Evolutionary conservation across 2,888 invertebrate genomes (phyloP).

Genomic region (Thecophora atra): DNA sequence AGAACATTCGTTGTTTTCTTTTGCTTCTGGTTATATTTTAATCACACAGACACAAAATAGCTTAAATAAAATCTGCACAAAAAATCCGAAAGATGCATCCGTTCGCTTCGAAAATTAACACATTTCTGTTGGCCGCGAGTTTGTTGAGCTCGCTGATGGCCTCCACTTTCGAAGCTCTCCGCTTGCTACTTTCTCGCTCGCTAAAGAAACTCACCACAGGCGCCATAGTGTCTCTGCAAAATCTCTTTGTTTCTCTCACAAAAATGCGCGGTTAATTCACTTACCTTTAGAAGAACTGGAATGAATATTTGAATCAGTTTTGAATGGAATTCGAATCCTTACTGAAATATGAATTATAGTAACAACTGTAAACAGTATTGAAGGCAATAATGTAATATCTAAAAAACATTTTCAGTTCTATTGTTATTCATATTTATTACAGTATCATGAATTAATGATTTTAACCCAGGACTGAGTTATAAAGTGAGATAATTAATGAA

Average conservation of each 20-base stretch:
- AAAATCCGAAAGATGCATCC: constrained; percentile 51
- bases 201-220: constrained; percentile 41
- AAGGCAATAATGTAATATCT: too few species aligned
- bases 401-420: too few species aligned
- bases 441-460: too few species aligned
- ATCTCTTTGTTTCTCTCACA: constrained; percentile 42
- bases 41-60: not conserved
- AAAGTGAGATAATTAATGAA: too few species aligned
- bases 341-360: too few species aligned
- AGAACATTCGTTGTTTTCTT: not conserved
- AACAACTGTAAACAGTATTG: too few species aligned
- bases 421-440: too few species aligned
- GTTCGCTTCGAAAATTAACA: constrained; percentile 53
- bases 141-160: constrained; percentile 39
- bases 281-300: too few species aligned
- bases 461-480: too few species aligned
- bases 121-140: constrained; percentile 49
- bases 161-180: constrained; percentile 44
- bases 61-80: not conserved
- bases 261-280: too few species aligned
- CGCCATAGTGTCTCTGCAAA: constrained; percentile 57
- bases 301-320: too few species aligned
- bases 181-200: not conserved
- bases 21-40: not conserved
- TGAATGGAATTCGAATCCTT: too few species aligned